phyloP scores from a whole-genome alignment of 2,888 invertebrate genomes.

The Neuroscelio doddi region DNA sequence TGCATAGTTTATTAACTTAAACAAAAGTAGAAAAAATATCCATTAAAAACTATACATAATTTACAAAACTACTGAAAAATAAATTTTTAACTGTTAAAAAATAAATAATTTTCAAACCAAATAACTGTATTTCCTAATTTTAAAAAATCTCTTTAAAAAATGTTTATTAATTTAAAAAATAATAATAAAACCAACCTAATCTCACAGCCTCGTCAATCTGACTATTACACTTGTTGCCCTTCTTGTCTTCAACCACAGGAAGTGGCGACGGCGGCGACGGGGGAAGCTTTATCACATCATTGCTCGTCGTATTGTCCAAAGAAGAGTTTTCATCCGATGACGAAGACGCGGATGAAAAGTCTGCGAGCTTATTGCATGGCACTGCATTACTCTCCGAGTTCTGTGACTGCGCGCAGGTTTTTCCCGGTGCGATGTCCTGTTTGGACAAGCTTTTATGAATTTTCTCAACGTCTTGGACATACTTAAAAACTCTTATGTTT shows the following conservation, averaged over 20 bases:
- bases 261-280: constrained; percentile 23
- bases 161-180: too few relatives aligned
- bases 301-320: constrained; percentile 10
- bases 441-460: constrained; percentile 71
- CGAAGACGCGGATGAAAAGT: constrained; percentile 35
- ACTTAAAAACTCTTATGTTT: constrained; percentile 66
- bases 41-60: too few relatives aligned
- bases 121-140: too few relatives aligned
- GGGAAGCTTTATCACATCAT: constrained; percentile 29
- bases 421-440: background rate
- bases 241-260: constrained; percentile 15
- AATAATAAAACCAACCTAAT: constrained; percentile 3
- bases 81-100: too few relatives aligned
- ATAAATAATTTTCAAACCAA: too few relatives aligned
- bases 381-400: constrained; percentile 1
- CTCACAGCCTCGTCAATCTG: constrained; percentile 9
- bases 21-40: too few relatives aligned
- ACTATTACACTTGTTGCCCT: constrained; percentile 7
- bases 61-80: too few relatives aligned
- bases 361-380: constrained; percentile 8
- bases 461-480: constrained; percentile 74
- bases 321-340: constrained; percentile 35
- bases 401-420: background rate
- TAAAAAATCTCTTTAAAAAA: too few relatives aligned
- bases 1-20: too few relatives aligned